Base-by-base conservation (phyloP, 2,113 vertebrate species). In the Burhinus oedicnemus region DNA sequence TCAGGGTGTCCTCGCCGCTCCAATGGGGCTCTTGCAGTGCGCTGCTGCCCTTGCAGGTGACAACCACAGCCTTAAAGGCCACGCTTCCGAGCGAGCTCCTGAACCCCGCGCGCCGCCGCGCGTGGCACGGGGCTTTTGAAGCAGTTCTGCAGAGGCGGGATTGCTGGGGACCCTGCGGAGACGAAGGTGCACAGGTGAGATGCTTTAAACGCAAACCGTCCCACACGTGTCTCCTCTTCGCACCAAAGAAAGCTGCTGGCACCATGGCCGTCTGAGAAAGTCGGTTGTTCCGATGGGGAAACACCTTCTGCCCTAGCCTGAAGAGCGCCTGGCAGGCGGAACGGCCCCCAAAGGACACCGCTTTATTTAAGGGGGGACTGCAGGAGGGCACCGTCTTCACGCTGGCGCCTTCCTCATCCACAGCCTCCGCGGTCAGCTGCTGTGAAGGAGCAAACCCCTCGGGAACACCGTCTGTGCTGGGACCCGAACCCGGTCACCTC, bases 1-100 rank as follows among this genome's bases (percentile, higher is more conserved):
- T 29, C 17, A 4, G 84, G 61, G 14, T 9, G 12, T 38, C 38
- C 60, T 45, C 58, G 0, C 62, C 5, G 69, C 69, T 23, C 49
- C 1, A 2, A 3, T 7, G 0, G 32, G 21, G 62, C 85, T 36
- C 32, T 22, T 15, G 30, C 61, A 8, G 34, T 2, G 61, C 40
- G 0, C 32, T 11, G 26, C 70, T 40, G 69, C 69, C 51, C 0
- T 3, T 1, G 0, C 1, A 5, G 40, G 55, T 47, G 20, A 0
- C 36, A 30, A 70, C 21, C 38, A 0, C 54, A 5, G 38, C 25
- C 0, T 4, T 13, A 25, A 34, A 65, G 3, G 5, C 42, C 8
- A 2, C 52, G 1, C 3, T 72, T 34, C 32, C 25, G 70, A 5
- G 29, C 1, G 4, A 18, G 29, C 17, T 9, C 1, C 8, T 2